phyloP scores from a whole-genome alignment of 2,888 invertebrate genomes.

The Andrena trimmerana region DNA sequence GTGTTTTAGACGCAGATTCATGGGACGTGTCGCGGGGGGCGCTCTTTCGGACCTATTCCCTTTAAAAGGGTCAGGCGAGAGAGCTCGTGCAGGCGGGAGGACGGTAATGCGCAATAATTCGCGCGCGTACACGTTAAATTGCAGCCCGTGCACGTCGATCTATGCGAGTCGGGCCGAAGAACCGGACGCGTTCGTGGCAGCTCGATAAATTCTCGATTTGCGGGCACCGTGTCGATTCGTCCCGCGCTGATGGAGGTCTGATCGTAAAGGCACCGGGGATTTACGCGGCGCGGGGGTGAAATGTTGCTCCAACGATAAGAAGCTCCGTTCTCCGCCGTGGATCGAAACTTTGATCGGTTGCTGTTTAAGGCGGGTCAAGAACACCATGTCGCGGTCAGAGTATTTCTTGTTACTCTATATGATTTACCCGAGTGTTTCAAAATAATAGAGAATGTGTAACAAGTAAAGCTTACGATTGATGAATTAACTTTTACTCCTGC shows the following conservation, averaged over 20 bases:
- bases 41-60: conserved; percentile 34
- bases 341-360: conserved; percentile 1
- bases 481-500: background rate
- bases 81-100: background rate
- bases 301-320: conserved; percentile 9
- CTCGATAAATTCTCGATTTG: conserved; percentile 36
- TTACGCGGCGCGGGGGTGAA: background rate
- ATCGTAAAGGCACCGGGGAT: background rate
- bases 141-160: conserved; percentile 25
- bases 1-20: background rate
- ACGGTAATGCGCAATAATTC: conserved; percentile 33
- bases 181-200: conserved; percentile 22
- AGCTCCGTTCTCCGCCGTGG: background rate
- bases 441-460: too few species aligned
- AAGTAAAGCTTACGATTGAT: background rate
- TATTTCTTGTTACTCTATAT: conserved; percentile 2
- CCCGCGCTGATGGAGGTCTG: background rate
- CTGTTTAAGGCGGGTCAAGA: conserved; percentile 47
- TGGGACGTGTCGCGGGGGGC: background rate
- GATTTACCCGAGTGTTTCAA: background rate
- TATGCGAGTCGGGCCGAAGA: background rate
- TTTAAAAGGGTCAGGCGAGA: conserved; percentile 35
- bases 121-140: conserved; percentile 20
- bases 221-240: conserved; percentile 11
- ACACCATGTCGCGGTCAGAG: conserved; percentile 48